phyloP scores from a whole-genome alignment of 2,113 vertebrate species.

The Dasypus novemcinctus region DNA sequence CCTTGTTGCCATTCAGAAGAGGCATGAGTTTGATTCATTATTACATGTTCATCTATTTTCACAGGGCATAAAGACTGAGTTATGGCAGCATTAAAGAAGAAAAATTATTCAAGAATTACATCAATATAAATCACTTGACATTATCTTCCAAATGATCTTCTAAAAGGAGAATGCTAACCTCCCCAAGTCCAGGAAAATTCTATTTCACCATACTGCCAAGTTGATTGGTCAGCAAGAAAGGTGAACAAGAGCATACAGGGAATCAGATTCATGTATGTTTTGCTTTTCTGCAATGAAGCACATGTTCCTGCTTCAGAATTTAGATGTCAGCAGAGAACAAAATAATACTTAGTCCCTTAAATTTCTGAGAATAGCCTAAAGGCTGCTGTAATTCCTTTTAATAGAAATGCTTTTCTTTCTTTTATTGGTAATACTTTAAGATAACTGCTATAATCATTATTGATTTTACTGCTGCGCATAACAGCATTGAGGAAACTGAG shows the following conservation, averaged over 20 bases:
- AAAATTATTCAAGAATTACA: conserved; percentile 54
- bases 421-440: conserved; percentile 16
- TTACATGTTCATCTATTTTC: conserved; percentile 53
- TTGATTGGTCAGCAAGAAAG: not conserved
- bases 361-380: conserved; percentile 25
- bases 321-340: not conserved
- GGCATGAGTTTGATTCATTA: conserved; percentile 47
- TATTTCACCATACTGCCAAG: not conserved
- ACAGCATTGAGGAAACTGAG: not conserved
- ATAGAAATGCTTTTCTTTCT: not conserved
- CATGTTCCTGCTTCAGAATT: not conserved
- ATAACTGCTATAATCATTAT: conserved; percentile 25
- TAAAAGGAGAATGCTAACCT: conserved; percentile 17
- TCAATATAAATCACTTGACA: not conserved
- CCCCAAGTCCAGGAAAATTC: conserved; percentile 7
- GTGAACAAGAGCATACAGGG: not conserved
- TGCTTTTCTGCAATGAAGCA: not conserved
- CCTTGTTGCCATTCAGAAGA: conserved; percentile 36
- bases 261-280: not conserved
- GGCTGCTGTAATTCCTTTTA: conserved; percentile 40
- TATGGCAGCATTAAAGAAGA: conserved; percentile 45
- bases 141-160: conserved; percentile 33
- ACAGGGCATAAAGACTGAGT: conserved; percentile 45
- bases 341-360: not conserved
- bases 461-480: conserved; percentile 2